A percentile compares a stretch with the other conserved stretches of the same genome.
Conservation (phyloP, 2,113 vertebrate genomes). For the Halichoerus grypus region DNA sequence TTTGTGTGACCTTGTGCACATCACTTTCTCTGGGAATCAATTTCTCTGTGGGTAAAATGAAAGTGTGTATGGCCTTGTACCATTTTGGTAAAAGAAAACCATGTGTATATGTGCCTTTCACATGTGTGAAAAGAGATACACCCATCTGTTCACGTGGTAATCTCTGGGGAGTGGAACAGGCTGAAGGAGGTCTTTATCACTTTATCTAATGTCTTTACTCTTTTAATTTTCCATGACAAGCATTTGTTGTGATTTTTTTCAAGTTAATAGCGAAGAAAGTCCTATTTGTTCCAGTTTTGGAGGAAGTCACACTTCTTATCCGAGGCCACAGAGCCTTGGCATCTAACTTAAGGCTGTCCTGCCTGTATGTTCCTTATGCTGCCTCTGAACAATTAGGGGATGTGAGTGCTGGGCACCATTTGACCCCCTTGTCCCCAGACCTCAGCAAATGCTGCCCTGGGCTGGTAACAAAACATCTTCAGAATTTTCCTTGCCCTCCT, state of each 20-base stretch:
- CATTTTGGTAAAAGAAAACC: neutral
- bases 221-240: neutral
- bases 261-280: neutral
- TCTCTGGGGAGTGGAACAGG: neutral
- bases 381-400: neutral
- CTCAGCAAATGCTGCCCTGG: neutral
- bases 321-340: neutral
- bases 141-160: neutral
- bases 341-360: neutral
- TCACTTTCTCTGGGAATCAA: neutral
- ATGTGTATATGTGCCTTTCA: neutral
- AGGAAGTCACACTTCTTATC: slow-evolving; percentile 2
- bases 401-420: neutral
- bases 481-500: neutral
- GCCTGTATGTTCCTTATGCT: rapidly evolving
- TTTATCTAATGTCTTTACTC: neutral
- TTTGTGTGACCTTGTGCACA: neutral
- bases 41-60: neutral
- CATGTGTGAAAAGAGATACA: neutral
- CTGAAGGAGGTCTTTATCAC: neutral
- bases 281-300: neutral
- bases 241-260: neutral
- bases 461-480: neutral
- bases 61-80: neutral
- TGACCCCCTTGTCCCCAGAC: neutral